These are phyloP conservation scores for Sesamia nonagrioides DNA, from an alignment of 1,140 invertebrate species.

Conservation along the genomic window DNA sequence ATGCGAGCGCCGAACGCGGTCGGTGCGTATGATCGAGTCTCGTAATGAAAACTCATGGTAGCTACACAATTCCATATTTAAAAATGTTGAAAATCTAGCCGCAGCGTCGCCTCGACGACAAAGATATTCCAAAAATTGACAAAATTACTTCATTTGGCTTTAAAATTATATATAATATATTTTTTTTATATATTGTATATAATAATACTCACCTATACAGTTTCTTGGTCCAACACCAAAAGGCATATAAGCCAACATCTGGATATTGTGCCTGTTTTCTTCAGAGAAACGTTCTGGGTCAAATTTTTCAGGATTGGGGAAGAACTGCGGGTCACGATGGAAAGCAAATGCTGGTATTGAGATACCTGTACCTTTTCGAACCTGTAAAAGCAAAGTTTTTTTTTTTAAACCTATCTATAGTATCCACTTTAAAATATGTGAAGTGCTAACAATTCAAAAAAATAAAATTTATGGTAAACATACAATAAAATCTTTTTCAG, in stretches of 20 bases:
- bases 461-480: no score
- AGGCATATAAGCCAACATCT: conserved; percentile 86
- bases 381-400: conserved; percentile 62
- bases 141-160: no score
- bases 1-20: no score
- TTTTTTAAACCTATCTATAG: conserved; percentile 37
- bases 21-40: no score
- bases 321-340: conserved; percentile 86
- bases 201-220: no score
- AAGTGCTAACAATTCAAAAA: neutral
- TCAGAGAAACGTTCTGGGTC: conserved; percentile 88
- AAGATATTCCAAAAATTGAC: no score
- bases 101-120: no score
- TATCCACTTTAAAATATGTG: neutral
- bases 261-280: conserved; percentile 81
- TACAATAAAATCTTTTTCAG: conserved; percentile 57
- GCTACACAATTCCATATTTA: no score
- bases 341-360: conserved; percentile 82
- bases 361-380: conserved; percentile 61
- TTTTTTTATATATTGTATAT: no score
- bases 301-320: conserved; percentile 85
- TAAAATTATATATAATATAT: no score
- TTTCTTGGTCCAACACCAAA: conserved; percentile 89
- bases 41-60: no score
- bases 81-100: no score